Evolutionary conservation across 2,113 vertebrate species (phyloP), one percentile per base, ranked within the genome.

Genomic region (Notarius lentiginosus): DNA sequence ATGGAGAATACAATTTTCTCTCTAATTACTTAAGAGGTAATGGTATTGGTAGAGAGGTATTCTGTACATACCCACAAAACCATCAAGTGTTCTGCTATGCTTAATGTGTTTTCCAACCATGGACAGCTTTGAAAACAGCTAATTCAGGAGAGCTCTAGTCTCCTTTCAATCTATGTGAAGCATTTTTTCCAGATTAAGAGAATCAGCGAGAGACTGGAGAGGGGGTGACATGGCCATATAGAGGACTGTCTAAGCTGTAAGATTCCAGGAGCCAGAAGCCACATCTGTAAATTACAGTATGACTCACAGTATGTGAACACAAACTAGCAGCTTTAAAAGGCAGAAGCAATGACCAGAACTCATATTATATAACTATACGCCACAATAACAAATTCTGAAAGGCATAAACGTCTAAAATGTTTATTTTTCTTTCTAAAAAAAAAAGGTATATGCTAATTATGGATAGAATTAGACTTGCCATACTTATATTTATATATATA

Each of bases 121-220:
- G 87, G 84, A 89, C 76, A 90, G 90, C 89, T 92, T 86, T 85
- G 88, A 5, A 75, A 79, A 84, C 79, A 53, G 66, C 79, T 83
- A 86, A 86, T 92, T 90, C 89, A 87, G 70, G 88, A 88, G 89
- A 91, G 85, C 88, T 82, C 30, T 27, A 87, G 89, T 90, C 87
- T 90, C 70, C 49, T 88, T 86, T 87, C 24, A 83, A 51, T 91
- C 90, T 84, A 89, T 61, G 55, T 92, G 90, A 91, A 92, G 86
- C 89, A 84, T 91, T 91, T 93, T 95, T 95, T 94, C 93, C 93
- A 94, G 88, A 91, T 92, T 65, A 92, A 93, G 18, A 68, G 92
- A 94, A 93, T 83, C 76, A 85, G 80, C 49, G 34, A 81, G 79
- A 88, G n/a, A 47, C n/a, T 88, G 77, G 61, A 85, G 65, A 66